Conservation (phyloP, 1,140 invertebrate species). For the Heliothis subflexa region DNA sequence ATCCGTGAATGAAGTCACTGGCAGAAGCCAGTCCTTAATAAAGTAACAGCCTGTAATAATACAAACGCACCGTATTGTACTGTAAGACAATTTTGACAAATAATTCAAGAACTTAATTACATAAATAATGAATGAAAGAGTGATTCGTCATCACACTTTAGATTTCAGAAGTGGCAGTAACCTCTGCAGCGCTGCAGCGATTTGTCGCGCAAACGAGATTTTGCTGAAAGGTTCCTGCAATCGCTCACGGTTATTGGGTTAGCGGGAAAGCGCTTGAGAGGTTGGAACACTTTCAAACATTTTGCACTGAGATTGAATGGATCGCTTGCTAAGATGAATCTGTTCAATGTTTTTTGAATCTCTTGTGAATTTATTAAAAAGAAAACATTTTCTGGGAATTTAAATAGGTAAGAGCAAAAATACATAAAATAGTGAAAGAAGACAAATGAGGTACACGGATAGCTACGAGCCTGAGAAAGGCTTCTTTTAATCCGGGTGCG, state of each 20-base stretch:
- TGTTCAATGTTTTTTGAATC: too few relatives aligned
- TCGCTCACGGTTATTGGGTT: neutral
- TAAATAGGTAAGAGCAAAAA: too few relatives aligned
- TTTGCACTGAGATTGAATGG: neutral
- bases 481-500: too few relatives aligned
- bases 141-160: neutral
- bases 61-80: too few relatives aligned
- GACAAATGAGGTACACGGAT: too few relatives aligned
- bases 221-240: conserved; percentile 18
- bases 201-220: neutral
- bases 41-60: too few relatives aligned
- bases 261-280: neutral
- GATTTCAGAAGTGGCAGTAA: neutral
- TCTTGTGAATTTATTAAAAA: too few relatives aligned
- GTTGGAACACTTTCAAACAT: conserved; percentile 1
- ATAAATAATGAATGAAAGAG: neutral
- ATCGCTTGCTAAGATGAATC: neutral
- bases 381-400: too few relatives aligned
- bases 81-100: neutral
- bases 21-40: too few relatives aligned
- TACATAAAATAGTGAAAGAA: too few relatives aligned
- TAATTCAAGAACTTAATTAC: neutral
- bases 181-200: neutral
- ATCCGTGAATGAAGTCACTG: too few relatives aligned
- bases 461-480: too few relatives aligned